Conservation (phyloP, 2,113 vertebrate genomes). For the Chionodraco myersi region DNA sequence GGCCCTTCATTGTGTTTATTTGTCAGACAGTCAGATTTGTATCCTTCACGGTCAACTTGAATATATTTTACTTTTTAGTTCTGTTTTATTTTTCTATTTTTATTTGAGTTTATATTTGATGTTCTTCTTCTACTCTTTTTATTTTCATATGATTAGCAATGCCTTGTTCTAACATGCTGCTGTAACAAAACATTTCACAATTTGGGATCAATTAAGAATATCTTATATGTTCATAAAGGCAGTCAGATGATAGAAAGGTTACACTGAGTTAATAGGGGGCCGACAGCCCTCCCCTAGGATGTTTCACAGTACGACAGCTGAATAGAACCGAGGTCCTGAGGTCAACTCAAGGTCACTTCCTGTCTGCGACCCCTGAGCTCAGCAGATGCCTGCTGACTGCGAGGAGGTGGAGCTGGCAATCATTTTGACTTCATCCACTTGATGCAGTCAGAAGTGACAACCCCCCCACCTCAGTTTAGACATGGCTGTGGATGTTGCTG, state of each 20-base stretch:
- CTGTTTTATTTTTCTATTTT: too few species aligned
- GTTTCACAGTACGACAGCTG: not conserved
- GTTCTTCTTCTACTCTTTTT: too few species aligned
- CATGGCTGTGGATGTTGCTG: not conserved
- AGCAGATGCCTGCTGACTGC: not conserved
- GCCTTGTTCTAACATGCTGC: too few species aligned
- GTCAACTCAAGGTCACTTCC: slow-evolving; percentile 3
- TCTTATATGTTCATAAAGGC: too few species aligned
- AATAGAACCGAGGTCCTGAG: not conserved
- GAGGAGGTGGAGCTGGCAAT: not conserved
- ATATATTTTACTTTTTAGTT: too few species aligned
- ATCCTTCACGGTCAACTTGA: too few species aligned
- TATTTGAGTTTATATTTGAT: too few species aligned
- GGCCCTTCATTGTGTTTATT: too few species aligned
- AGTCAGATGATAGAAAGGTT: not conserved
- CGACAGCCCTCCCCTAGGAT: not conserved
- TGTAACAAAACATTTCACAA: too few species aligned
- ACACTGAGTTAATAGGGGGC: not conserved
- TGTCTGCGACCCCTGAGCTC: slow-evolving; percentile 13
- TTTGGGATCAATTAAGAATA: too few species aligned
- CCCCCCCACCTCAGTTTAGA: not conserved
- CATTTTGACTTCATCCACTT: not conserved
- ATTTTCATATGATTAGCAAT: too few species aligned
- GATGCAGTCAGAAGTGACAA: not conserved
- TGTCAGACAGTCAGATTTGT: too few species aligned